Percentiles rank a stretch among this genome's conserved stretches.
These are phyloP conservation scores for Tenodera sinensis DNA, from an alignment of 2,888 invertebrate genomes.

Conservation along the genomic window DNA sequence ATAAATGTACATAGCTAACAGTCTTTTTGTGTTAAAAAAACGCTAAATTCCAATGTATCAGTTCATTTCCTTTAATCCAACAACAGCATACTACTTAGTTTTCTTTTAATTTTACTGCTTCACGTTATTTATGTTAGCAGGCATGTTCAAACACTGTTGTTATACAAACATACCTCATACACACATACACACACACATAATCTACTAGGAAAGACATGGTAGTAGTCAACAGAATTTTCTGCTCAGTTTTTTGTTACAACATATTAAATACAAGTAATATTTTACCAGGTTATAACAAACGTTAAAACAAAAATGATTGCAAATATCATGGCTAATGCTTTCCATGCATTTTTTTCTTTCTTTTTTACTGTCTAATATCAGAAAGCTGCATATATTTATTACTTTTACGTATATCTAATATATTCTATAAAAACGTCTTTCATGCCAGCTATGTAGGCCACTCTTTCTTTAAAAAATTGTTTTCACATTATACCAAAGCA, in stretches of 20 bases:
- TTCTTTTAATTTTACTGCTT: background rate
- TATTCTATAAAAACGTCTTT: background rate
- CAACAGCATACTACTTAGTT: background rate
- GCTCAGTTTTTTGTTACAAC: background rate
- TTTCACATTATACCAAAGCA: background rate
- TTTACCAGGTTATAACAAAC: background rate
- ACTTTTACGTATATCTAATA: background rate
- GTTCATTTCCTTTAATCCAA: background rate
- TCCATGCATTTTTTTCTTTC: background rate
- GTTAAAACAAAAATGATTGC: background rate
- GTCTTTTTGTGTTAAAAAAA: background rate
- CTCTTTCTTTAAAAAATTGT: background rate
- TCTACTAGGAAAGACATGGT: slow-evolving; percentile 26
- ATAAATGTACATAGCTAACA: background rate
- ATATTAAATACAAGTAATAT: background rate
- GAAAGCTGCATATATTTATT: background rate
- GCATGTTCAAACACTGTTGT: background rate
- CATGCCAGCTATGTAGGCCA: background rate
- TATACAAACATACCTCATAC: background rate
- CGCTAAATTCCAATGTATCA: background rate
- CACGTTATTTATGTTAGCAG: background rate
- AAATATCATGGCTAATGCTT: background rate
- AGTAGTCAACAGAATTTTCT: slow-evolving; percentile 8
- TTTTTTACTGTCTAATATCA: background rate
- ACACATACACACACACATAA: background rate